Conservation (phyloP, 2,888 invertebrate species). For the Allygus modestus region DNA sequence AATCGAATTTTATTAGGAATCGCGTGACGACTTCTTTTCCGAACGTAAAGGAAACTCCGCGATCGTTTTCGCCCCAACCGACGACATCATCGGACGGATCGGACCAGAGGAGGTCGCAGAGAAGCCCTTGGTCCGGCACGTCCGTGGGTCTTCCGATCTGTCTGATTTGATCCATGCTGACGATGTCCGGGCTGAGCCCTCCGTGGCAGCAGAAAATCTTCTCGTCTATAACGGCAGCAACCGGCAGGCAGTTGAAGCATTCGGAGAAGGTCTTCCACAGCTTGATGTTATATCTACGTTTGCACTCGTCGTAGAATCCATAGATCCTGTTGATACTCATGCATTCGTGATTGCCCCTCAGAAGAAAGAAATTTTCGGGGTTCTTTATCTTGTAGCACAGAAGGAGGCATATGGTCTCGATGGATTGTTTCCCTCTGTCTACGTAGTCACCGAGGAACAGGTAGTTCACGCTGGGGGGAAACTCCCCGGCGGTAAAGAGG, state of each 20-base stretch:
- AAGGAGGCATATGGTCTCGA: conserved; percentile 97
- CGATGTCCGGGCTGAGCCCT: conserved; percentile 75
- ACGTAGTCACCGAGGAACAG: conserved; percentile 95
- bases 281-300: conserved; percentile 74
- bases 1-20: conserved; percentile 81
- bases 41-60: conserved; percentile 82
- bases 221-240: conserved; percentile 81
- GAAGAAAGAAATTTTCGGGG: conserved; percentile 97
- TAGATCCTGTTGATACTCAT: conserved; percentile 88
- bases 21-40: conserved; percentile 81
- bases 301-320: conserved; percentile 96
- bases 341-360: conserved; percentile 95
- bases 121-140: conserved; percentile 78
- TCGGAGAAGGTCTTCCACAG: conserved; percentile 74
- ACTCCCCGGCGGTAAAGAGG: conserved; percentile 83
- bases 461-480: conserved; percentile 99
- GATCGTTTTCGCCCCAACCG: conserved; percentile 82
- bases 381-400: conserved; percentile 99
- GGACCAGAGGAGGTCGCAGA: conserved; percentile 80
- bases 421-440: conserved; percentile 93
- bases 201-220: conserved; percentile 83
- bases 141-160: conserved; percentile 78
- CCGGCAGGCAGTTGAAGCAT: conserved; percentile 78
- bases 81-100: conserved; percentile 77
- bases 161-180: conserved; percentile 78